phyloP scores from a whole-genome alignment of 2,888 invertebrate genomes.

The Criorhina ranunculi region DNA sequence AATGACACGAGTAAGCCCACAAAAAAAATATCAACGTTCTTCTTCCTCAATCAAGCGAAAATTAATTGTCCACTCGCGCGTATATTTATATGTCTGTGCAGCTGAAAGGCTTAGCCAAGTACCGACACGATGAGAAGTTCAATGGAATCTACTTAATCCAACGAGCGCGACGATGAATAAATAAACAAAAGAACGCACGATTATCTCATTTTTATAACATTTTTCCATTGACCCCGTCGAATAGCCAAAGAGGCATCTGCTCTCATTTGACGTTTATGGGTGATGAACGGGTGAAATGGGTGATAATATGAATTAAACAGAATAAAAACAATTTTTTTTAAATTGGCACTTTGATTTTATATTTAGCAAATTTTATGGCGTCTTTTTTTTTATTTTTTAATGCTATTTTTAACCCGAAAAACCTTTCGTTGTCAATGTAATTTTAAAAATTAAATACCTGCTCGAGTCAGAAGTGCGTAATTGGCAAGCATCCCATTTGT shows the following conservation, averaged over 20 bases:
- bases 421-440: conserved; percentile 12
- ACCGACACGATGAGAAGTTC: conserved; percentile 29
- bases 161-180: conserved; percentile 32
- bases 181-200: conserved; percentile 44
- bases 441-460: background rate
- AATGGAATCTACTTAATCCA: conserved; percentile 30
- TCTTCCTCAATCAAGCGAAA: conserved; percentile 26
- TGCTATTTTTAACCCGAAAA: background rate
- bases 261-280: background rate
- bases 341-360: conserved; percentile 15
- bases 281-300: conserved; percentile 13
- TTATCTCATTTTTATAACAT: conserved; percentile 47
- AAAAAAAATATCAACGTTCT: conserved; percentile 8
- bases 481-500: conserved; percentile 37
- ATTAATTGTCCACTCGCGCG: conserved; percentile 21
- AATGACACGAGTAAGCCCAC: conserved; percentile 10
- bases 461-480: conserved; percentile 16
- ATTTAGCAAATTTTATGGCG: conserved; percentile 31
- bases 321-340: background rate
- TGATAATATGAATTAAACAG: no score
- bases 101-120: background rate
- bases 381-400: background rate
- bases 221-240: conserved; percentile 57
- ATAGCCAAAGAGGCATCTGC: background rate
- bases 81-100: no score